A percentile compares a stretch with the other conserved stretches of the same genome.
phyloP scores from a whole-genome alignment of 2,113 vertebrate species.

The Scytalopus superciliaris region DNA sequence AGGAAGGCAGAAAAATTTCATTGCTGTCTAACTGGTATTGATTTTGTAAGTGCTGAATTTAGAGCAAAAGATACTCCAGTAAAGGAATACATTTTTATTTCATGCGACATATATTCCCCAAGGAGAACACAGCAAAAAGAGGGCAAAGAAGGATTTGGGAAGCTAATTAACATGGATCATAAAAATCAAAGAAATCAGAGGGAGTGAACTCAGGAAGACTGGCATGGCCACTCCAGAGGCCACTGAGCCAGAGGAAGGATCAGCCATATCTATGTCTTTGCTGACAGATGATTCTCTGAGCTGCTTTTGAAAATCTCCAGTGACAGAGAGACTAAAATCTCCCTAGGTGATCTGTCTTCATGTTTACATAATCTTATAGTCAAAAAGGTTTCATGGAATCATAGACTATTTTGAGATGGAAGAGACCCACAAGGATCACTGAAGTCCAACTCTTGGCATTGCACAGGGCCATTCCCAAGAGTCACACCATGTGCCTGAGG shows the following conservation, averaged over 20 bases:
- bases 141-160: not conserved
- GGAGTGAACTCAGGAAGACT: not conserved
- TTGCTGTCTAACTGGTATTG: slow-evolving; percentile 51
- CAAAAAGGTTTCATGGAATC: not conserved
- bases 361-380: not conserved
- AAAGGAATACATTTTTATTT: slow-evolving; percentile 35
- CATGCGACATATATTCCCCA: not conserved
- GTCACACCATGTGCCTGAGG: not conserved
- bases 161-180: not conserved
- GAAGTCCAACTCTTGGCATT: not conserved
- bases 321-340: not conserved
- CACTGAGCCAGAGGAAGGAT: not conserved
- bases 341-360: not conserved
- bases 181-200: not conserved
- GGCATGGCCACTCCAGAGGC: not conserved
- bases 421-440: not conserved
- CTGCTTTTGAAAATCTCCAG: not conserved
- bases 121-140: not conserved
- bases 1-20: slow-evolving; percentile 9
- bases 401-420: not conserved
- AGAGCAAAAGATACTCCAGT: slow-evolving; percentile 2
- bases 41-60: slow-evolving; percentile 52
- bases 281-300: not conserved
- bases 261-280: not conserved
- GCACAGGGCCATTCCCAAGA: not conserved